These are phyloP conservation scores for Fratercula arctica DNA, from an alignment of 2,797 vertebrate genomes.

Conservation along the genomic window DNA sequence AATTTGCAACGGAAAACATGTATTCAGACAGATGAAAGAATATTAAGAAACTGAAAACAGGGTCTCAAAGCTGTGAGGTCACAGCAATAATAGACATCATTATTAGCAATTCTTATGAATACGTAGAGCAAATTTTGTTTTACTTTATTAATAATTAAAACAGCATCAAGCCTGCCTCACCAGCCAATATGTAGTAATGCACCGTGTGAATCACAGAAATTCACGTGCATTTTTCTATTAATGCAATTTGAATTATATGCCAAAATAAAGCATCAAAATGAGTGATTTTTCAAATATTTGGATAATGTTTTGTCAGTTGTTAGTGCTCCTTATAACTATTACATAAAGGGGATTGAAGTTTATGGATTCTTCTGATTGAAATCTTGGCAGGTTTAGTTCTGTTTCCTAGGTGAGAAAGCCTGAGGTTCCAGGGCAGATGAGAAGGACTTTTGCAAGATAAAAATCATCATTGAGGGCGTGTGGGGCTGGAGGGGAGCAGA, in stretches of 20 bases:
- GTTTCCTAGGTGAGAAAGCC: not conserved
- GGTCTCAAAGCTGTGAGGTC: not conserved
- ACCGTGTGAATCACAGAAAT: not conserved
- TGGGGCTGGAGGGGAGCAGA: conserved; percentile 64
- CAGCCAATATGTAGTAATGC: not conserved
- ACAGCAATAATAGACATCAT: rapidly evolving
- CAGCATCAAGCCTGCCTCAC: not conserved
- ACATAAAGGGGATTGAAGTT: not conserved
- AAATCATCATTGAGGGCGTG: conserved; percentile 48
- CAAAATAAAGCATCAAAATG: not conserved
- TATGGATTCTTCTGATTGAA: not conserved
- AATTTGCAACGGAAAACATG: not conserved
- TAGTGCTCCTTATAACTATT: not conserved
- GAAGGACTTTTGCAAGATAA: conserved; percentile 44
- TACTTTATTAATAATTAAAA: not conserved
- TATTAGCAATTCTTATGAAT: not conserved
- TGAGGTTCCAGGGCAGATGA: conserved; percentile 45
- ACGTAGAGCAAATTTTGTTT: not conserved
- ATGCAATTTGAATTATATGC: not conserved
- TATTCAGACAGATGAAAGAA: not conserved
- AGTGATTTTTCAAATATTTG: not conserved
- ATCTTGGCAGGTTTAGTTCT: not conserved
- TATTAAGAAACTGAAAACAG: not conserved
- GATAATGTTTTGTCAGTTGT: not conserved
- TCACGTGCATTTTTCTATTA: not conserved